Conservation (phyloP, 2,797 vertebrate genomes). For the Notoglanidium macrostoma region DNA sequence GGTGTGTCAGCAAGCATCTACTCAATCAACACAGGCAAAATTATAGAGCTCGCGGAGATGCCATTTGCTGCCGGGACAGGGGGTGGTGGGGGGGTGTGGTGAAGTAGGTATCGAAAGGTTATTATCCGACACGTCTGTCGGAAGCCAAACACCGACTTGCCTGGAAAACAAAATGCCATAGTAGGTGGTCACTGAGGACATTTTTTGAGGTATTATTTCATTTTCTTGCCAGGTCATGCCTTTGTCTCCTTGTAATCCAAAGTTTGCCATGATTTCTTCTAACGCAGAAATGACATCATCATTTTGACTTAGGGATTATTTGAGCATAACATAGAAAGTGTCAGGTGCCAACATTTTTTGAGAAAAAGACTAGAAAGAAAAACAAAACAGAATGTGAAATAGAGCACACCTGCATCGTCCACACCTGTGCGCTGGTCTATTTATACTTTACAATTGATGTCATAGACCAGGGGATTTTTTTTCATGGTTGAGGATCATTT, state of each 20-base stretch:
- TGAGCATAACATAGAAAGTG: conserved; percentile 6
- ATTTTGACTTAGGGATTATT: conserved; percentile 17
- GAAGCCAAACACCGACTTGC: conserved; percentile 29
- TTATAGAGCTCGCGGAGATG: conserved; percentile 65
- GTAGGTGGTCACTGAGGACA: background rate
- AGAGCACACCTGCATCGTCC: conserved; percentile 32
- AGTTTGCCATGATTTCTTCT: background rate
- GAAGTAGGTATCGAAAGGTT: background rate
- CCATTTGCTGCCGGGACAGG: conserved; percentile 48
- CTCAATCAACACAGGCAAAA: conserved; percentile 75
- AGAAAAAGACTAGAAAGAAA: background rate
- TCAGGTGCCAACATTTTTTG: background rate
- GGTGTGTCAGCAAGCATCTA: conserved; percentile 68
- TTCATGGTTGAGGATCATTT: background rate
- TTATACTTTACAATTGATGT: conserved; percentile 22
- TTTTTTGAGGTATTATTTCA: background rate
- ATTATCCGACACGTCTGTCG: conserved; percentile 35
- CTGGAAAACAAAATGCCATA: background rate
- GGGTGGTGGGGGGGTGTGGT: conserved; percentile 30
- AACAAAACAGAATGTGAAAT: background rate
- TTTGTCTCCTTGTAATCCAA: background rate
- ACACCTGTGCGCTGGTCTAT: conserved; percentile 43
- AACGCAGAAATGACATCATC: conserved; percentile 6
- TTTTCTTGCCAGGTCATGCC: background rate
- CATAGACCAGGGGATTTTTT: background rate